Evolutionary conservation across 2,888 invertebrate genomes (phyloP), one percentile per base, ranked within the genome.

Genomic region (Helleia helle): DNA sequence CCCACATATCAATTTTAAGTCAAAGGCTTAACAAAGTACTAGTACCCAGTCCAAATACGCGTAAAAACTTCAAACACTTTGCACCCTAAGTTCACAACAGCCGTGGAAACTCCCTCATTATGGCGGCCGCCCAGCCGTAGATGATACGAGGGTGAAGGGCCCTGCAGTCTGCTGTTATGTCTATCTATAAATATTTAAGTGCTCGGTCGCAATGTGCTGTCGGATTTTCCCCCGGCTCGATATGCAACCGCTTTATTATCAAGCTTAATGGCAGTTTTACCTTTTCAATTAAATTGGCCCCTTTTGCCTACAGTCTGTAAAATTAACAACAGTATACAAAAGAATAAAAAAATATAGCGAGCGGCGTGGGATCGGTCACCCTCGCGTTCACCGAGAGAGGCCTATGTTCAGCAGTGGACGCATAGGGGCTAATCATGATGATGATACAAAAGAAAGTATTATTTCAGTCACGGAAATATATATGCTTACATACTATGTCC

Each of bases 11-110:
- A 12, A 34, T 34, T 34, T 12, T 11, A 29, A 14, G 28, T 6
- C 18, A 34, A 34, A 12, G 34, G 12, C 22, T 34, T 22, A 40
- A 40, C 25, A n/a, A n/a, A n/a, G n/a, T n/a, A 40, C 46, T 46
- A 43, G 48, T 56, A 62, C 52, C 53, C 58, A 57, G 53, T 60
- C 55, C 65, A 72, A 71, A 70, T 62, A 69, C 54, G 74, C 75
- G 77, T 74, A 66, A 76, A 65, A 70, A 76, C 72, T 80, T 83
- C 83, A 81, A 83, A 81, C 75, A 75, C 69, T 11, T 68, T 72
- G 71, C 69, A 68, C 65, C 65, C 55, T 54, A 59, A 54, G 69
- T 62, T 69, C 65, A 59, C 60, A 67, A 58, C 59, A 60, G 53
- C 68, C 63, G 62, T 58, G 48, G 55, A 62, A 63, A 74, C 71